Conservation (phyloP, 2,888 invertebrate genomes). For the Lochmaea crataegi region DNA sequence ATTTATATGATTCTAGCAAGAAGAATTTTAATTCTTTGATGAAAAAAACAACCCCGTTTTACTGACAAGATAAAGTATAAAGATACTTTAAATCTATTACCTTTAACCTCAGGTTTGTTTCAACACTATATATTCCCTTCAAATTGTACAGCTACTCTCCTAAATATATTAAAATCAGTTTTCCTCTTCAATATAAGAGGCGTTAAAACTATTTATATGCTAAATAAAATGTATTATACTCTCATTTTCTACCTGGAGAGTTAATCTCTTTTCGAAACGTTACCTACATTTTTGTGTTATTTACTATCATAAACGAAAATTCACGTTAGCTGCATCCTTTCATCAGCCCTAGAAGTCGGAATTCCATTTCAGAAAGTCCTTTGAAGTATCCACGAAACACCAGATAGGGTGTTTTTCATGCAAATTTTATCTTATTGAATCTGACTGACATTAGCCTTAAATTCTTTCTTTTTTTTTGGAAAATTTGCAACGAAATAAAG, state of each 20-base stretch:
- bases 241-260: not conserved
- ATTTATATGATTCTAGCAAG: too few relatives aligned
- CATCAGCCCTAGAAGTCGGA: conserved; percentile 12
- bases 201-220: not conserved
- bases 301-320: conserved; percentile 14
- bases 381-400: conserved; percentile 22
- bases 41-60: too few relatives aligned
- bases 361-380: conserved; percentile 7
- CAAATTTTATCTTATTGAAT: conserved; percentile 20
- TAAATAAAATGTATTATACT: not conserved
- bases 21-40: too few relatives aligned
- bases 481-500: conserved; percentile 15
- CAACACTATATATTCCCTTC: too few relatives aligned
- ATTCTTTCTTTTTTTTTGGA: not conserved
- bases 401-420: conserved; percentile 19
- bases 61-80: too few relatives aligned
- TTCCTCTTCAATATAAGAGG: too few relatives aligned
- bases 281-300: conserved; percentile 9
- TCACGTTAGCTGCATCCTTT: conserved; percentile 12
- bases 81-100: too few relatives aligned
- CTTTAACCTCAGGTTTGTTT: too few relatives aligned
- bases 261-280: not conserved
- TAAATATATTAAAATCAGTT: too few relatives aligned
- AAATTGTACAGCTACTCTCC: too few relatives aligned
- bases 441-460: conserved; percentile 7